Evolutionary conservation across 2,797 vertebrate genomes (phyloP).

Genomic region (Xerus rutilus): DNA sequence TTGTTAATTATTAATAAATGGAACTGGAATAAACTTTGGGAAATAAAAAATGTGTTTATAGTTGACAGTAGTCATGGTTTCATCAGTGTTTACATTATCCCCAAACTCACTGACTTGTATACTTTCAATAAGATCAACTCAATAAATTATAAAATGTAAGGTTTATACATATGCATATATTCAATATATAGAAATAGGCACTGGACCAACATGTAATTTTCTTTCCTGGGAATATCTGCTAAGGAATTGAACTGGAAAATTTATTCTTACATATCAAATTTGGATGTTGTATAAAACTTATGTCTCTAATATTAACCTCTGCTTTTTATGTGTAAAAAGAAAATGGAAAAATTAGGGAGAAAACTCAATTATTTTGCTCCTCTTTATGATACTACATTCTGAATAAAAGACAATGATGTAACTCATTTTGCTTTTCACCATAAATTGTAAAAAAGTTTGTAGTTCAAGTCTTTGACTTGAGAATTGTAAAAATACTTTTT

Average conservation of each 20-base stretch:
- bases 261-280: not conserved
- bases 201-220: not conserved
- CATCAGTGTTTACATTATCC: not conserved
- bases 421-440: not conserved
- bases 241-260: not conserved
- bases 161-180: not conserved
- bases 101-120: not conserved
- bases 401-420: not conserved
- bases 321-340: not conserved
- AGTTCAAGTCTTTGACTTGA: not conserved
- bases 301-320: not conserved
- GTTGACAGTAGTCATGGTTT: not conserved
- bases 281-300: not conserved
- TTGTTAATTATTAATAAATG: not conserved
- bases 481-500: slow-evolving; percentile 19
- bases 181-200: not conserved
- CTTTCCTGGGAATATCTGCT: not conserved
- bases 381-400: not conserved
- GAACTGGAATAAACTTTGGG: too few relatives aligned
- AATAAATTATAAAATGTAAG: not conserved
- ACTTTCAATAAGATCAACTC: not conserved
- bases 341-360: not conserved
- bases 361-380: not conserved
- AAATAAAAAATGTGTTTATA: not conserved
- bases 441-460: not conserved